These are phyloP conservation scores for Endotricha flammealis DNA, from an alignment of 2,888 invertebrate species.

Conservation along the genomic window DNA sequence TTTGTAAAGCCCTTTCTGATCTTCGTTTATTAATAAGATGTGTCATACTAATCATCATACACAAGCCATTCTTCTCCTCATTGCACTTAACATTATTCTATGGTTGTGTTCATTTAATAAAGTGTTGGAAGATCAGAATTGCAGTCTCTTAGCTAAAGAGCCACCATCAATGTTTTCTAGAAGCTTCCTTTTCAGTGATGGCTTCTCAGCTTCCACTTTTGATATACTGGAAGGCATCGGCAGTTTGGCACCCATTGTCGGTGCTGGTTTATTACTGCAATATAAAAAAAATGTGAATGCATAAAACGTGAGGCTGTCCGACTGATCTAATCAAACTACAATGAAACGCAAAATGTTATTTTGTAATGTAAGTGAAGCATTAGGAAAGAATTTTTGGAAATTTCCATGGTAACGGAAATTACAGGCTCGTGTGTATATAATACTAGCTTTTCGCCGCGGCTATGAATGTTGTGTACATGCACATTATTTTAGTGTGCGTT, in stretches of 20 bases:
- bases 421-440: too few species aligned
- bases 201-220: constrained; percentile 80
- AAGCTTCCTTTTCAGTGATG: constrained; percentile 87
- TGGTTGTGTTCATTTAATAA: constrained; percentile 24
- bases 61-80: constrained; percentile 15
- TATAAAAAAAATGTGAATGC: constrained; percentile 10
- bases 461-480: too few species aligned
- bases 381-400: too few species aligned
- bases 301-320: neutral
- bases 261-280: constrained; percentile 90
- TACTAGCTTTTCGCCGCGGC: too few species aligned
- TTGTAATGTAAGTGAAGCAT: too few species aligned
- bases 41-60: too few species aligned
- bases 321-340: too few species aligned
- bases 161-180: constrained; percentile 84
- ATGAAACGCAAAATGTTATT: too few species aligned
- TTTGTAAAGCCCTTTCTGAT: too few species aligned
- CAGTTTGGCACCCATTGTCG: constrained; percentile 88
- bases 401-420: too few species aligned
- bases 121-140: constrained; percentile 68
- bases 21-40: too few species aligned
- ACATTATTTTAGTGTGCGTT: too few species aligned
- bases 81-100: constrained; percentile 40
- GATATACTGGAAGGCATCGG: constrained; percentile 85
- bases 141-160: constrained; percentile 81